phyloP scores from a whole-genome alignment of 2,797 vertebrate species.

The Helarctos malayanus region DNA sequence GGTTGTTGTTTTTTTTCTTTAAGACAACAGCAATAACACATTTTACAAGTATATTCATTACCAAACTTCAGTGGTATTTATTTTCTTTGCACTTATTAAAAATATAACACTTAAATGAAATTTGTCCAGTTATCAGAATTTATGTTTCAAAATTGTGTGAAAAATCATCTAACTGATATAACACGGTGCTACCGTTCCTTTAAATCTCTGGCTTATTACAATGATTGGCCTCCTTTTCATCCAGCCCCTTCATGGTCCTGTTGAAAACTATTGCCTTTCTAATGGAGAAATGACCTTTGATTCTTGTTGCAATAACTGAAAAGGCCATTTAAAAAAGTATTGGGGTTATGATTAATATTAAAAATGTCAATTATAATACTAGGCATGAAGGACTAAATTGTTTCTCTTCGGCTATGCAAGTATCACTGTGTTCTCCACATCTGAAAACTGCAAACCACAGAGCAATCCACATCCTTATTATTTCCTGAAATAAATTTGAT shows the following conservation, averaged over 20 bases:
- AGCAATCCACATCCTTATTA: neutral
- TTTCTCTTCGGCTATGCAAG: neutral
- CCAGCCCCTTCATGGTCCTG: neutral
- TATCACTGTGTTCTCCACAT: slow-evolving; percentile 23
- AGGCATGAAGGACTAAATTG: neutral
- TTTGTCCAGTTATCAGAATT: neutral
- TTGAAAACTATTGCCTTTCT: neutral
- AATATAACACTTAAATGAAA: neutral
- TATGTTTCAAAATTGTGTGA: neutral
- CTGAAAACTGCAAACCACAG: slow-evolving; percentile 49
- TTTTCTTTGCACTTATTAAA: slow-evolving; percentile 40
- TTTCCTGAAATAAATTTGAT: slow-evolving; percentile 62
- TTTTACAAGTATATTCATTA: neutral
- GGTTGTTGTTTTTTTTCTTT: neutral
- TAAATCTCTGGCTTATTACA: neutral
- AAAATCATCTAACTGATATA: neutral
- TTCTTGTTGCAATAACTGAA: neutral
- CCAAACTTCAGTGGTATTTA: neutral
- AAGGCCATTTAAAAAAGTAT: neutral
- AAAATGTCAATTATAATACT: neutral
- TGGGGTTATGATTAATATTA: neutral
- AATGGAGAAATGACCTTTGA: neutral
- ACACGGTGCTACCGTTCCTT: neutral
- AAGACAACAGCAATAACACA: neutral
- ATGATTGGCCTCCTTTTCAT: neutral